Evolutionary conservation across 2,797 vertebrate species (phyloP), one percentile per base, ranked within the genome.

Genomic region (Intellagama lesueurii): DNA sequence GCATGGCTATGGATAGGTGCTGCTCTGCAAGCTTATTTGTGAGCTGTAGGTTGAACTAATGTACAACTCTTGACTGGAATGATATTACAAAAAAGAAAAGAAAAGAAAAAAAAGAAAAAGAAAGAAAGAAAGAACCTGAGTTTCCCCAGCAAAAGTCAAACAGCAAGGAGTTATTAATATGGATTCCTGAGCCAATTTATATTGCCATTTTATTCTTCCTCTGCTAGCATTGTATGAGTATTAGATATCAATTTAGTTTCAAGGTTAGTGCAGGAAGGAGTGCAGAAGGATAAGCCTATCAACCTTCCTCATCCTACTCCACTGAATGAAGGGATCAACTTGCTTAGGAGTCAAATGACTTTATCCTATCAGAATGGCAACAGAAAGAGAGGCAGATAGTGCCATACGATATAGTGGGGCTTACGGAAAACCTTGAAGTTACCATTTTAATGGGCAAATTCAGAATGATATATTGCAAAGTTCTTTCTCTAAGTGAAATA

Each of bases 241-340:
- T 76, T 88, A 81, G 82, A 32, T 85, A 86, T 90, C 79, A 91
- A 76, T 81, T 76, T 85, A 81, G 47, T 85, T 91, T 91, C 78
- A 91, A 88, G 90, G 89, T 86, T 90, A 86, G 84, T 77, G 84
- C 84, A 86, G 72, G 60, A 86, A 86, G 72, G 76, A 90, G 84
- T 76, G 49, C 79, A 90, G 88, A 75, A 81, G 49, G 78, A 85
- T 86, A 85, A 88, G 83, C 82, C 87, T 91, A 91, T 81, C 90
- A 88, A 79, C 79, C 64, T 81, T 82, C 49, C 78, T 82, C 60
- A 60, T 89, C 69, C 49, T 84, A 14, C 3, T 82, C 11, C 30
- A 76, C 11, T 81, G 81, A 81, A 72, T 82, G 19, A 26, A 76
- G 1, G 28, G 83, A 86, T 91, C 87, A 91, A 60, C 72, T 91